Percentiles rank a stretch among this genome's conserved stretches.
phyloP scores from a whole-genome alignment of 2,113 vertebrate genomes.

The Corythoichthys haematopterus region DNA sequence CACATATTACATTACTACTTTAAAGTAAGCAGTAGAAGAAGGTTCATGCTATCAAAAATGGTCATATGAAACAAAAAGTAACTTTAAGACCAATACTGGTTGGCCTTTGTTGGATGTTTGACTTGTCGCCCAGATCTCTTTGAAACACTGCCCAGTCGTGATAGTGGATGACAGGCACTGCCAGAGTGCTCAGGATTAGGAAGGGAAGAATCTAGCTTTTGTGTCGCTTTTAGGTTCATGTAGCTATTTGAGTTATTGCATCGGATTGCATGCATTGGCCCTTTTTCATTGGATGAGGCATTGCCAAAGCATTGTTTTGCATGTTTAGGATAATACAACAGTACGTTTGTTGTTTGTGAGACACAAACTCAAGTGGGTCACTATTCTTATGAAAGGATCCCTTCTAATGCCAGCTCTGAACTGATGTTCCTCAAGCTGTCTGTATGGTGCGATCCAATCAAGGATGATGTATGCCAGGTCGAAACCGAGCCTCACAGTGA shows the following conservation, averaged over 20 bases:
- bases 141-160: slow-evolving; percentile 1
- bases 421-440: background rate
- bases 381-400: background rate
- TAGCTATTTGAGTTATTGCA: background rate
- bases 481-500: background rate
- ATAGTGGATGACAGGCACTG: background rate
- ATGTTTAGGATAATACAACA: background rate
- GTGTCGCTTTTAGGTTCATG: background rate
- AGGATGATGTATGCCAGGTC: background rate
- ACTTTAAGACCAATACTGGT: background rate
- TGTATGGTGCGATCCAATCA: background rate
- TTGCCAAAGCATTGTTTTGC: background rate
- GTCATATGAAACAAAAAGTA: background rate
- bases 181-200: background rate
- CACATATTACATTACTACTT: background rate
- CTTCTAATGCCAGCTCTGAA: slow-evolving; percentile 1
- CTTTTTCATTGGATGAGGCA: background rate
- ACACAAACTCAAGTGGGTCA: background rate
- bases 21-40: background rate
- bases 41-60: background rate
- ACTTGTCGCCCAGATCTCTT: background rate
- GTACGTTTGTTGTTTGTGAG: background rate
- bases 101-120: background rate
- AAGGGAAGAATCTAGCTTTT: background rate
- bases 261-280: background rate